phyloP scores from a whole-genome alignment of 2,113 vertebrate genomes.

The Mobula birostris region DNA sequence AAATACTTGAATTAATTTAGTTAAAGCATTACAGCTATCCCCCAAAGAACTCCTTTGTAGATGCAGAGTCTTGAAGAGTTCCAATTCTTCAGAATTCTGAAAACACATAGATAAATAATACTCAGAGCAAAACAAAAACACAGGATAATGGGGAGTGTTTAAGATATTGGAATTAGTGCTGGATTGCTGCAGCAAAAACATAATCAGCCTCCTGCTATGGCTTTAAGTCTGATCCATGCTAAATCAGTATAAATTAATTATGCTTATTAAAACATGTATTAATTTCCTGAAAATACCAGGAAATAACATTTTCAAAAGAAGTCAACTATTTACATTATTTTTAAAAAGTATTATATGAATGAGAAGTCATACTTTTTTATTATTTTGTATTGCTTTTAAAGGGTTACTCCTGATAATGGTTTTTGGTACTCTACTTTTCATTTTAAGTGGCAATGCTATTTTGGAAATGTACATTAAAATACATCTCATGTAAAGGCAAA shows the following conservation, averaged over 20 bases:
- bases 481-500: neutral
- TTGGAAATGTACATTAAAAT: neutral
- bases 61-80: neutral
- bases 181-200: neutral
- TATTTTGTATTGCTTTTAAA: neutral
- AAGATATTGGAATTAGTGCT: neutral
- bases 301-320: constrained; percentile 12
- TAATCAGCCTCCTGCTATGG: neutral
- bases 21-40: neutral
- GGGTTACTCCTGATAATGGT: neutral
- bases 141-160: neutral
- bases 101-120: neutral
- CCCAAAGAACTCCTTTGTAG: neutral
- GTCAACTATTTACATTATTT: neutral
- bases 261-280: neutral
- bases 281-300: neutral
- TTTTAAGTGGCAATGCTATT: neutral
- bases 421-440: neutral
- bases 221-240: neutral
- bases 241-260: neutral
- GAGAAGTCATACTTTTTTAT: neutral
- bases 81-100: neutral
- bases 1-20: constrained; percentile 11
- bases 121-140: neutral
- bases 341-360: neutral